Base-by-base conservation (phyloP, 1,140 invertebrate genomes). In the Drosophila dunni region DNA sequence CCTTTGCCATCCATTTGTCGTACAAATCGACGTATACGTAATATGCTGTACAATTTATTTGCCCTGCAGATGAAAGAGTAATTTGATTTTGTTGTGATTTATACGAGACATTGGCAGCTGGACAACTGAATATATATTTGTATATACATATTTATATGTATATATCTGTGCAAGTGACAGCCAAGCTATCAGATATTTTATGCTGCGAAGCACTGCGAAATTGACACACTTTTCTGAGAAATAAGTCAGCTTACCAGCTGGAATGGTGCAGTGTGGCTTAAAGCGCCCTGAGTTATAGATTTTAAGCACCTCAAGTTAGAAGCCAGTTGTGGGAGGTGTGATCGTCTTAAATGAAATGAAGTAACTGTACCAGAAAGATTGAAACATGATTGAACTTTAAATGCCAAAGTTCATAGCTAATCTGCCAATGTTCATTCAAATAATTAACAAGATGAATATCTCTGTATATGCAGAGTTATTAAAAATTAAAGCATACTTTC, bases 41-140 rank as follows among this genome's bases (percentile, higher is more conserved):
- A 79, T 77, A 58, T 69, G 67, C 62, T 46, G 34, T 57, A 63
- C 79, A 83, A 89, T 88, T 86, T 74, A 85, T 88, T 79, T 80
- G 76, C 79, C 76, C 58, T 65, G 58, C 44, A 69, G 64, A 77
- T 81, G 80, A 80, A 88, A 85, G 79, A 65, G 85, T 88, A 86
- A 85, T 85, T 85, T 76, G 70, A 86, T 77, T 82, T 86, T 71
- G 62, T 78, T 82, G 75, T 82, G 81, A 85, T 85, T 85, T 82
- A 86, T 82, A 66, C 53, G 33, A 17, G 56, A 68, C 64, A 46
- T 40, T 58, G 46, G 24, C 54, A 72, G 33, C 70, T 40, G 70
- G 64, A 73, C 70, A 67, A 51, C 50, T 56, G 34, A 40, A 46
- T 56, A 54, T 50, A 60, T 62, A 54, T 38, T 1, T 10, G 7